phyloP scores from a whole-genome alignment of 2,888 invertebrate genomes.

The Caenorhabditis sp. region DNA sequence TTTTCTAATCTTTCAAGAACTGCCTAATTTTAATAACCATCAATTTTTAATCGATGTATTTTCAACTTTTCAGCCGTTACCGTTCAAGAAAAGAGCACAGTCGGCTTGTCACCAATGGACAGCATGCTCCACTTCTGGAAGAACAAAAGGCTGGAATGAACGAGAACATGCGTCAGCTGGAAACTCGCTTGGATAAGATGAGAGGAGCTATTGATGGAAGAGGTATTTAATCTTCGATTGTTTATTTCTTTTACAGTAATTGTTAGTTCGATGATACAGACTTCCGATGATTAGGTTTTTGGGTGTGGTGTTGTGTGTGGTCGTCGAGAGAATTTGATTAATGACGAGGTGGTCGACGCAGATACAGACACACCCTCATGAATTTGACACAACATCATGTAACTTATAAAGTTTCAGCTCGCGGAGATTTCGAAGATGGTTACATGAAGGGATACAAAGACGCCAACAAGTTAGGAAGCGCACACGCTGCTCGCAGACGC shows the following conservation, averaged over 20 bases:
- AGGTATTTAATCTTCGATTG: slow-evolving; percentile 45
- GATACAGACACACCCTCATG: slow-evolving; percentile 28
- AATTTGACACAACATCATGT: neutral
- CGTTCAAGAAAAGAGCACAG: slow-evolving; percentile 71
- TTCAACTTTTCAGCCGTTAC: slow-evolving; percentile 71
- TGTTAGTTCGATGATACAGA: neutral
- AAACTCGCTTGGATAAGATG: slow-evolving; percentile 75
- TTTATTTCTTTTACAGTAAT: neutral
- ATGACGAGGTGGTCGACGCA: slow-evolving; percentile 38
- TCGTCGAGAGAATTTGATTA: slow-evolving; percentile 47
- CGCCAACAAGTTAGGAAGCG: slow-evolving; percentile 78
- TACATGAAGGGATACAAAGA: slow-evolving; percentile 83
- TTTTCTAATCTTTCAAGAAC: slow-evolving; percentile 11
- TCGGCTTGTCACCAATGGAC: slow-evolving; percentile 75
- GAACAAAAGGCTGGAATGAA: slow-evolving; percentile 73
- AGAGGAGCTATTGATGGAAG: slow-evolving; percentile 65
- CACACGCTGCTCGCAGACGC: slow-evolving; percentile 74
- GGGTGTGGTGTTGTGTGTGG: slow-evolving; percentile 41
- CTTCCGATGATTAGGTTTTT: slow-evolving; percentile 18
- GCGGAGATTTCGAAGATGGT: slow-evolving; percentile 80
- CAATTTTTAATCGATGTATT: neutral
- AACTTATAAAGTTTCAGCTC: slow-evolving; percentile 46
- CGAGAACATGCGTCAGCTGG: slow-evolving; percentile 72
- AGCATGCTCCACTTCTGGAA: slow-evolving; percentile 77
- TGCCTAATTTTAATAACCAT: neutral